A percentile compares a stretch with the other conserved stretches of the same genome.
These are phyloP conservation scores for Cherax destructor DNA, from an alignment of 1,140 invertebrate species.

Conservation along the genomic window DNA sequence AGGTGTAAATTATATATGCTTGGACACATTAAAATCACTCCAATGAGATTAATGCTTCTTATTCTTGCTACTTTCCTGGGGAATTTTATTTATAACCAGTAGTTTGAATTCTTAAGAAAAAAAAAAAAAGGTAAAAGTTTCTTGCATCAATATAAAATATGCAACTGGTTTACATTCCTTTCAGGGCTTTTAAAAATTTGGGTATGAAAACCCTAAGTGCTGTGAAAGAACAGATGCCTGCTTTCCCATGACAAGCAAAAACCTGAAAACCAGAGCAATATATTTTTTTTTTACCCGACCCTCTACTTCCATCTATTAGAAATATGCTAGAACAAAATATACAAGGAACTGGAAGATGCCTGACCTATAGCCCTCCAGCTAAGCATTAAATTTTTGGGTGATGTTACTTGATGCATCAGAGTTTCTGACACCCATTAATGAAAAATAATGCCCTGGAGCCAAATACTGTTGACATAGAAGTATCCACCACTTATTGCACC, in stretches of 20 bases:
- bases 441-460: constrained; percentile 63
- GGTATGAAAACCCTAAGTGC: background rate
- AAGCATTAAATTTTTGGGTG: background rate
- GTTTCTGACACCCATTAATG: constrained; percentile 1
- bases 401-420: background rate
- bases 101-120: background rate
- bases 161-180: background rate
- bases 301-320: background rate
- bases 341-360: background rate
- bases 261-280: background rate
- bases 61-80: background rate
- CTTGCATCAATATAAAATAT: background rate
- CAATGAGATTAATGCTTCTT: background rate
- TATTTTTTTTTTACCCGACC: background rate
- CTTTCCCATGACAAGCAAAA: background rate
- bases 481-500: constrained; percentile 68
- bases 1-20: constrained; percentile 1
- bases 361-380: background rate
- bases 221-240: background rate
- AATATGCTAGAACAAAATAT: background rate
- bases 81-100: background rate
- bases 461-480: constrained; percentile 64
- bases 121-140: background rate
- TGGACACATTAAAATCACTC: constrained; percentile 15
- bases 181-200: background rate